Base-by-base conservation (phyloP, 2,888 invertebrate species). In the Plebejus argus region DNA sequence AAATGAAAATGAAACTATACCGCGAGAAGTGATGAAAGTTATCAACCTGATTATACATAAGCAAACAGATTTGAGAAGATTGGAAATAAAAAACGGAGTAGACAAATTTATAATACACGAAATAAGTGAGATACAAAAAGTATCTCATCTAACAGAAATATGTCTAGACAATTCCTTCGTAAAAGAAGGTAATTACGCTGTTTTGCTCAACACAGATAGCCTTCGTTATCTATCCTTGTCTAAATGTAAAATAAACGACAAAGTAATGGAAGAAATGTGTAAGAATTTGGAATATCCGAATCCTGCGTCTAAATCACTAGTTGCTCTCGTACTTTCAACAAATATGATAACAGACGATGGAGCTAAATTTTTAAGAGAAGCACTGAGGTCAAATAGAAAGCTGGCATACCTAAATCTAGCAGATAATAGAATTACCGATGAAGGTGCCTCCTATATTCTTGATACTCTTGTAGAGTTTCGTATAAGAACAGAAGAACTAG, bases 261-360 rank as follows among this genome's bases (percentile, higher is more conserved):
- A 39, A 2, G 81, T 82, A 0, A 10, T 90, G 0, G 81, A 85
- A 79, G 84, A 79, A 3, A 86, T 92, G 5, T 83, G 86, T 4
- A 79, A 79, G 0, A 84, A 82, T 49, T 74, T 92, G 0, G 28
- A 18, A 0, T 79, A 82, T 72, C 85, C 87, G 1, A 75, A 78
- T 3, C 85, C 87, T 6, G 85, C 88, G 1, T 88, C 90, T 0
- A 85, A 83, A 77, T 83, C 83, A 2, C 79, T 92, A 70, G 77
- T 79, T 0, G 78, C 85, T n/a, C 80, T 92, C 0, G 91, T 90
- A 80, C 78, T 92, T 49, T 82, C 90, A 1, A 84, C 88, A 0
- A 92, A 92, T 77, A 84, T 75, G 76, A 89, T 92, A 12, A 88
- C 90, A 0, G 87, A 91, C 81, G 15, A 79, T 0, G 91, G 91